Evolutionary conservation across 2,113 vertebrate species (phyloP).

Genomic region (Lipophrys pholis): DNA sequence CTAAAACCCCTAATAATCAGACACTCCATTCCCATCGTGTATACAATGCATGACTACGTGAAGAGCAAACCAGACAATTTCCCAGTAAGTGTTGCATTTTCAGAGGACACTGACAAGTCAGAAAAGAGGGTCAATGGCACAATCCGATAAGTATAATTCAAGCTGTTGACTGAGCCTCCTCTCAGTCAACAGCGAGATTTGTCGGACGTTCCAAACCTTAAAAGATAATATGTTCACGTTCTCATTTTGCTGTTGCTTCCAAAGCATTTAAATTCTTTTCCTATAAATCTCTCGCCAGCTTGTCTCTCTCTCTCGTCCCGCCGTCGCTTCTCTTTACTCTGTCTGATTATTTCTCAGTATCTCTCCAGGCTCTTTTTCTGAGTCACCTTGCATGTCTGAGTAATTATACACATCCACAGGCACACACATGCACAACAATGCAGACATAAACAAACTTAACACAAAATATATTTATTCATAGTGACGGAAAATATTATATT

Average conservation of each 20-base stretch:
- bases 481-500: constrained; percentile 3
- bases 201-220: constrained; percentile 21
- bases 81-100: too few species aligned
- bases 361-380: constrained; percentile 58
- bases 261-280: constrained; percentile 34
- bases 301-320: neutral
- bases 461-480: constrained; percentile 18
- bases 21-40: too few species aligned
- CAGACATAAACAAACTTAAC: constrained; percentile 43
- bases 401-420: constrained; percentile 66
- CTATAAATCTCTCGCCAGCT: constrained; percentile 2
- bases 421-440: constrained; percentile 38
- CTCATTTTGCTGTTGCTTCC: constrained; percentile 22
- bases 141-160: too few species aligned
- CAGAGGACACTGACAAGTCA: too few species aligned
- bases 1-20: too few species aligned
- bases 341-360: constrained; percentile 44
- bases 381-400: constrained; percentile 72
- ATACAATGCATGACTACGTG: too few species aligned
- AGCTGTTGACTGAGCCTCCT: neutral
- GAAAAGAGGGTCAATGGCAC: too few species aligned
- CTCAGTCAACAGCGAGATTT: constrained; percentile 4
- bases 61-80: too few species aligned
- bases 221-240: constrained; percentile 7
- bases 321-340: constrained; percentile 46